Base-by-base conservation (phyloP, 2,113 vertebrate genomes). In the Ailurus styani region DNA sequence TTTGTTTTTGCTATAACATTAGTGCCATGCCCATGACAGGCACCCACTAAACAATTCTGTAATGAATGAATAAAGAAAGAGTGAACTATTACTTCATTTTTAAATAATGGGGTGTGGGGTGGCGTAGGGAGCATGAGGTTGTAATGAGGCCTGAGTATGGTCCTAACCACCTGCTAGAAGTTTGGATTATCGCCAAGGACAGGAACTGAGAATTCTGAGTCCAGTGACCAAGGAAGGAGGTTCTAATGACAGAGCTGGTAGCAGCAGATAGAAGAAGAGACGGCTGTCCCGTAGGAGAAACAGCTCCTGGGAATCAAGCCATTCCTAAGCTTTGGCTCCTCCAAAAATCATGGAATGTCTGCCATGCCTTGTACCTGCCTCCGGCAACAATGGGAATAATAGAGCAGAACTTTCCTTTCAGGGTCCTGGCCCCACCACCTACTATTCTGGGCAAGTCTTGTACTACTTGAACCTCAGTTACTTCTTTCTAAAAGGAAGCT, bases 151-250 rank as follows among this genome's bases (percentile, higher is more conserved):
- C 4, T n/a, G 29, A n/a, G 34, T 47, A 25, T 55, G 18, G 52
- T 14, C 40, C 45, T 88, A 50, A 15, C 27, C 45, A 81, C 66
- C 40, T 90, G 68, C 79, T 40, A 3, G 40, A 91, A 45, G 3
- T 52, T 73, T 70, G 42, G 60, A 34, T 82, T 54, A 72, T 91
- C 21, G 7, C 6, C 54, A 50, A 91, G 40, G 34, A 54, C 45
- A 90, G 66, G 95, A 95, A 91, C 77, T 40, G 57, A 87, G 83
- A 70, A 62, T 77, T 82, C 75, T 95, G n/a, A 88, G 29, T 70
- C 50, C 60, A 45, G 81, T 45, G 66, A 60, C 64, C 15, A 34
- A 81, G 31, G 11, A 88, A 37, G 31, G 72, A 27, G 25, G 2
- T 64, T 60, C 45, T 64, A 52, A 52, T 4, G n/a, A 64, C 37